Base-by-base conservation (phyloP, 2,113 vertebrate genomes). In the Romanogobio albipinnatus region DNA sequence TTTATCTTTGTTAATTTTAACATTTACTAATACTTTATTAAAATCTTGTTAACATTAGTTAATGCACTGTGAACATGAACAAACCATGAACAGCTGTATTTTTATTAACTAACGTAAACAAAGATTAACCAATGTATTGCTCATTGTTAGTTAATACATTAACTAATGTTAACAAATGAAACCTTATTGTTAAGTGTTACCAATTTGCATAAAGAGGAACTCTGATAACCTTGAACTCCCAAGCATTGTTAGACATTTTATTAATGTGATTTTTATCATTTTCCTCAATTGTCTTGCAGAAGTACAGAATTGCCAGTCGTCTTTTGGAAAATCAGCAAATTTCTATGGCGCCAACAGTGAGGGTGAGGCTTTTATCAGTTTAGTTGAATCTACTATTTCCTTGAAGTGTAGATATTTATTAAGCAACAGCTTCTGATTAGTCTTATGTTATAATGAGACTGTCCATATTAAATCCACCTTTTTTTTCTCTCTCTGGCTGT, bases 281-380 rank as follows among this genome's bases (percentile, higher is more conserved):
- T 49, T 68, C 22, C 22, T 64, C 75, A 53, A 74, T 22, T 62
- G 15, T 89, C 70, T 93, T 90, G 19, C 93, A 99, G 97, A 98
- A 93, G 96, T 96, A 93, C 96, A 96, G 92, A 97, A 96, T 87
- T 99, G 97, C 93, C 97, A 96, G 90, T 96, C 96, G 8, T 94
- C 96, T 0, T 98, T 96, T 90, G 91, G 96, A 86, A 96, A 95
- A 90, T 91, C 95, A 33, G 77, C 93, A 56, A 92, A 92, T 0
- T 91, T 96, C 90, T 97, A 95, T 91, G 95, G 93, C 85, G 91
- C 89, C 82, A 95, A 91, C 90, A 93, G 93, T 75, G 95, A 96
- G 0, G 93, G 97, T 98, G 91, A 96, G 89, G 82, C 4, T 43
- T 15, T 45, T 47, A 4, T 71, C n/a, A 2, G 15, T 53, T 39